These are phyloP conservation scores for Forbesichthys papilliferus DNA, from an alignment of 2,113 vertebrate species.

Conservation along the genomic window DNA sequence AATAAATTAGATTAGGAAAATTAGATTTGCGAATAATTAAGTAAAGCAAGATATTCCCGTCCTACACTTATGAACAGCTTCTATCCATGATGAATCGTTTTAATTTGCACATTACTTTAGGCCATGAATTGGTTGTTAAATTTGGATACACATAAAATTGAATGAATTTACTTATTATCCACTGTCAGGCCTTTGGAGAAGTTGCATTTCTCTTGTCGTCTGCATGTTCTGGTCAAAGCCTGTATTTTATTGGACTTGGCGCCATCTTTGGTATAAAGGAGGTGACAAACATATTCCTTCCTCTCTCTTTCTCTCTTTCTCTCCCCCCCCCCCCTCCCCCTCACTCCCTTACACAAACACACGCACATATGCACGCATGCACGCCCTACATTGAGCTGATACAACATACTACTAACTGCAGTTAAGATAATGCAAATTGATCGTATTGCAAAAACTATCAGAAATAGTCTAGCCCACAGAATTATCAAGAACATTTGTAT, in stretches of 20 bases:
- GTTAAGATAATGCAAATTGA: background rate
- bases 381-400: background rate
- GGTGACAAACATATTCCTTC: background rate
- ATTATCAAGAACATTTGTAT: background rate
- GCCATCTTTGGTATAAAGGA: background rate
- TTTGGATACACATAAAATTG: conserved; percentile 90
- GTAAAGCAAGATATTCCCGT: conserved; percentile 88
- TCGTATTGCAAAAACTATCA: too few species aligned
- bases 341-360: too few species aligned
- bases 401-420: background rate
- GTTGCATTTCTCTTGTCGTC: conserved; percentile 32
- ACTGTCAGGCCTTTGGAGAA: conserved; percentile 65
- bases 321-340: too few species aligned
- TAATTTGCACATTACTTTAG: conserved; percentile 81
- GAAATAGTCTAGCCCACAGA: background rate
- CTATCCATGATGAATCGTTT: conserved; percentile 77
- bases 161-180: conserved; percentile 86
- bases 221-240: background rate
- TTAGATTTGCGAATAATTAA: conserved; percentile 95
- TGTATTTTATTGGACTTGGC: background rate
- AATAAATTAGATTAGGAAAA: conserved; percentile 81
- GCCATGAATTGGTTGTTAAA: conserved; percentile 92
- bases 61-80: conserved; percentile 72
- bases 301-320: too few species aligned
- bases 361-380: background rate